Evolutionary conservation across 1,140 invertebrate species (phyloP).

Genomic region (Atta colombica): DNA sequence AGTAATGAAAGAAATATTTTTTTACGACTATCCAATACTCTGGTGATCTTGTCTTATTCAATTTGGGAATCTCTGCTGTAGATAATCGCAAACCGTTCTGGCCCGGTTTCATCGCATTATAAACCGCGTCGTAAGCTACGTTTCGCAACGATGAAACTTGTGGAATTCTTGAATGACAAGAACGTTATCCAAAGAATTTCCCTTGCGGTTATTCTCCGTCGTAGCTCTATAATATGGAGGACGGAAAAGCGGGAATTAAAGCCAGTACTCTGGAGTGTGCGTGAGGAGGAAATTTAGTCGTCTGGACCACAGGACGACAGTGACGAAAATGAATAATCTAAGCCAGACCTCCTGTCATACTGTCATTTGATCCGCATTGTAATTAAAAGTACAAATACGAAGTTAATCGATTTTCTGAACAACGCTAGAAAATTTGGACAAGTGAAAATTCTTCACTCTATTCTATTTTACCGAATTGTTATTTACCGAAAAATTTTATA

Average conservation of each 20-base stretch:
- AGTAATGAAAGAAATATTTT: neutral
- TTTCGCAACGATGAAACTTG: neutral
- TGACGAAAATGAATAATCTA: constrained; percentile 22
- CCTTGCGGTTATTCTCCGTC: constrained; percentile 33
- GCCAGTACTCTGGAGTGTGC: neutral
- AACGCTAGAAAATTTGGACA: neutral
- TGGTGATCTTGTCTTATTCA: neutral
- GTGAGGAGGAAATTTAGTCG: neutral
- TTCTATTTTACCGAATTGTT: neutral
- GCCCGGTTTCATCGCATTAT: constrained; percentile 34
- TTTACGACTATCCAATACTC: neutral
- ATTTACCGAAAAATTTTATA: neutral
- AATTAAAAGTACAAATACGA: neutral
- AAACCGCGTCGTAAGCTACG: neutral
- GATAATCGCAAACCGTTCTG: neutral
- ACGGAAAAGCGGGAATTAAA: constrained; percentile 39
- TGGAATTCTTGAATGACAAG: constrained; percentile 49
- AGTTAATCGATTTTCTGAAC: neutral
- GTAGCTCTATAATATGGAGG: neutral
- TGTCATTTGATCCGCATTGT: neutral
- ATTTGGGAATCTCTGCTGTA: constrained; percentile 31
- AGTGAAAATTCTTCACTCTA: neutral
- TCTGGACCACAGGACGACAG: neutral
- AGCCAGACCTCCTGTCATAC: neutral
- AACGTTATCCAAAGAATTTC: constrained; percentile 65